These are phyloP conservation scores for Philonicus albiceps DNA, from an alignment of 2,888 invertebrate species.

Conservation along the genomic window DNA sequence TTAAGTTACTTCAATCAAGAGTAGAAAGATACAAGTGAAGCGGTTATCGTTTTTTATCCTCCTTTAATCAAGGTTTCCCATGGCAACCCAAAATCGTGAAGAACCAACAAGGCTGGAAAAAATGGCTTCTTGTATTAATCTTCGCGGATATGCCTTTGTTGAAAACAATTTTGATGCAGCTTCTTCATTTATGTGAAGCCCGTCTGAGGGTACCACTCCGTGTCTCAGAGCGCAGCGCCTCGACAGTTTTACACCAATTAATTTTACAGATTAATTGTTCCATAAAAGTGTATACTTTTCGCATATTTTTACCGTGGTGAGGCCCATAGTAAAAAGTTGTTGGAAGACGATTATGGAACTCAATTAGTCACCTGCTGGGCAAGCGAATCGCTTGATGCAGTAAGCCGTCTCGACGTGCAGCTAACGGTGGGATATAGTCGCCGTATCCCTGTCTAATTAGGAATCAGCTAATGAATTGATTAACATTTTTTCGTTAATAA, in stretches of 20 bases:
- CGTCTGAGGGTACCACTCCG: background rate
- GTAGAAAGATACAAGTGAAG: too few species aligned
- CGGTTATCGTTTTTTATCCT: too few species aligned
- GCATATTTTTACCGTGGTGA: background rate
- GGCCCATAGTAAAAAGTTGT: background rate
- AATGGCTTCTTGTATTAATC: background rate
- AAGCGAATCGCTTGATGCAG: background rate
- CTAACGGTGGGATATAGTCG: background rate
- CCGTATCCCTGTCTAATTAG: background rate
- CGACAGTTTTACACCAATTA: background rate
- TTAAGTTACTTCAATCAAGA: too few species aligned
- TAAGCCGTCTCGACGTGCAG: background rate
- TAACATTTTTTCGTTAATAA: conserved; percentile 27
- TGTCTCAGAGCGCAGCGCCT: background rate
- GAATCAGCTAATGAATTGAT: conserved; percentile 5
- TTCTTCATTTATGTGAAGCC: background rate
- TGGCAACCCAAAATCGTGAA: background rate
- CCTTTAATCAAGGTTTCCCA: background rate
- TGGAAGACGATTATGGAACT: background rate
- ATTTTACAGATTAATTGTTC: background rate
- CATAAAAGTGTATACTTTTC: background rate
- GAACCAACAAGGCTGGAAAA: background rate
- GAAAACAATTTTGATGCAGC: background rate
- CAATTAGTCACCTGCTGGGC: background rate
- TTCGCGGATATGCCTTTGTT: background rate